Evolutionary conservation across 2,797 vertebrate species (phyloP), one percentile per base, ranked within the genome.

Genomic region (Phoebastria nigripes): DNA sequence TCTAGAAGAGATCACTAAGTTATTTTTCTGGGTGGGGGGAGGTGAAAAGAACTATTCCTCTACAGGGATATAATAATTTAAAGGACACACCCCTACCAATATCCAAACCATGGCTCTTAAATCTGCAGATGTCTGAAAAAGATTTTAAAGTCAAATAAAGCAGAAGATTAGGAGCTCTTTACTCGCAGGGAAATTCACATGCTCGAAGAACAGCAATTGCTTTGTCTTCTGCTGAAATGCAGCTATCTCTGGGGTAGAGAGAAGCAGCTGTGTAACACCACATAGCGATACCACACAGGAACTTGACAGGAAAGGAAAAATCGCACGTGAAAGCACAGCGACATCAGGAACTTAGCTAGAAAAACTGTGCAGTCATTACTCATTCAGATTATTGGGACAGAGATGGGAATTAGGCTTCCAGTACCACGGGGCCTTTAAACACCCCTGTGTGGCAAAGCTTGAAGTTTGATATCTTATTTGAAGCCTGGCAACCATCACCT

Each of bases 91-190:
- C 52, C 37, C 18, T 77, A 56, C 52, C 55, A 87, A 46, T 63
- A 94, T 37, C 80, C 67, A 74, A 92, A 69, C 33, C 33, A 15
- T 0, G 0, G 41, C 44, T 94, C 67, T 86, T 89, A 88, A 96
- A 89, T 73, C 87, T 94, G 73, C 87, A 91, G 81, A 73, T 74
- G 55, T 67, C 76, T 89, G 82, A 63, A 70, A 84, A 94, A 88
- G 37, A 95, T 92, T 94, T 95, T 87, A 82, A 93, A 94, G 90
- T 93, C 85, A 95, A 94, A 92, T 91, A 94, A 94, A 55, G 76
- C 35, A 86, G 87, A 88, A 94, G 91, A 92, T 91, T 69, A 90
- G 76, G 55, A 93, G 74, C 33, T 82, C 44, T 90, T 92, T 79
- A 61, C 16, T 95, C 31, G 17, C 44, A 70, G 70, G 62, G 83